Conservation (phyloP, 2,113 vertebrate genomes). For the Syrrhaptes paradoxus region DNA sequence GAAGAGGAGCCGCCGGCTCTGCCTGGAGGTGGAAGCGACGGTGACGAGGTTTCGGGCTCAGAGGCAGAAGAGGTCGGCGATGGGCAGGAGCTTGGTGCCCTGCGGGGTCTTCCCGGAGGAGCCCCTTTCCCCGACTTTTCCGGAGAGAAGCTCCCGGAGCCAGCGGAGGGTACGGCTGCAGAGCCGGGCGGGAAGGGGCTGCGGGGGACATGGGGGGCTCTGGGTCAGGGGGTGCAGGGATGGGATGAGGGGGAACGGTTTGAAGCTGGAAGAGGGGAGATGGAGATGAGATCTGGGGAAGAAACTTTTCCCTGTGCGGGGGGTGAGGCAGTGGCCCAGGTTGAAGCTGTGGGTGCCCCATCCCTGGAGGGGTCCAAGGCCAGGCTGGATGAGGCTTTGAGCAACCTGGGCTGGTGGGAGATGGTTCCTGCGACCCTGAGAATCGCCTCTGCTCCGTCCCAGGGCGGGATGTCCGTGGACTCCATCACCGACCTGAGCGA, state of each 20-base stretch:
- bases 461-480: constrained; percentile 91
- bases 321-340: too few species aligned
- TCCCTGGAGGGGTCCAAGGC: too few species aligned
- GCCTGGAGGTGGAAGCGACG: constrained; percentile 84
- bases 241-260: too few species aligned
- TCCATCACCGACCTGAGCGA: constrained; percentile 88
- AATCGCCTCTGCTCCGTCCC: background rate
- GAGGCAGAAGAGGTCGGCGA: constrained; percentile 57
- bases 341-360: too few species aligned
- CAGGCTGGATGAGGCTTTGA: too few species aligned
- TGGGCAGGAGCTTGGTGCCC: background rate
- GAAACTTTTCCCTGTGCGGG: too few species aligned
- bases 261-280: too few species aligned
- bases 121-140: constrained; percentile 58
- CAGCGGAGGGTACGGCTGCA: constrained; percentile 77
- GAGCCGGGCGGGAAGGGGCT: fast-evolving
- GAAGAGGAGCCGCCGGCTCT: constrained; percentile 81
- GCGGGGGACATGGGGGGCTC: background rate
- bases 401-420: too few species aligned
- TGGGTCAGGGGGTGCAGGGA: too few species aligned
- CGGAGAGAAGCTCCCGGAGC: constrained; percentile 66
- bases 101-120: constrained; percentile 46
- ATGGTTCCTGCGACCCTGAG: background rate
- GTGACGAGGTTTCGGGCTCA: constrained; percentile 80
- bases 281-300: too few species aligned